Conservation (phyloP, 2,113 vertebrate genomes). For the Catharus minimus region DNA sequence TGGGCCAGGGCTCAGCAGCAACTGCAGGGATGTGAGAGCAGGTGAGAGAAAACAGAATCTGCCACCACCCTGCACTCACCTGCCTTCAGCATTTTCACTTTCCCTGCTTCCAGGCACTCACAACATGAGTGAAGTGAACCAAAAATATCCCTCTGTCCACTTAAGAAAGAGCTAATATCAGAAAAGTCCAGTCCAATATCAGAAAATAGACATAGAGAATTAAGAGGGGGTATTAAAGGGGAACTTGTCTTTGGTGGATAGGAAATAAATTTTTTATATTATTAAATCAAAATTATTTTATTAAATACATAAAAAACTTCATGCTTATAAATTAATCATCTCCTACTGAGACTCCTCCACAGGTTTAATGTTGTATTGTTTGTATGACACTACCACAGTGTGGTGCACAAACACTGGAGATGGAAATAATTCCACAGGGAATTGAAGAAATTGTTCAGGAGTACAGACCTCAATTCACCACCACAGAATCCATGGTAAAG, state of each 20-base stretch:
- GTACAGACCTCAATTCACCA: not conserved
- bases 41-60: not conserved
- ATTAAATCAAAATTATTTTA: too few species aligned
- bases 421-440: not conserved
- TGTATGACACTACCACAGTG: not conserved
- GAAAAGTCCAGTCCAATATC: not conserved
- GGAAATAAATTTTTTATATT: not conserved
- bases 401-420: slow-evolving; percentile 6
- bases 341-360: not conserved
- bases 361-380: not conserved
- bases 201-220: not conserved
- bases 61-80: not conserved
- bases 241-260: not conserved
- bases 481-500: not conserved
- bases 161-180: not conserved
- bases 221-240: not conserved
- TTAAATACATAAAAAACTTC: not conserved
- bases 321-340: not conserved
- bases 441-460: not conserved
- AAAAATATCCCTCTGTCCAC: not conserved
- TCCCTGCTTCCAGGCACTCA: not conserved
- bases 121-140: not conserved
- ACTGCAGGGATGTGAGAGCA: not conserved
- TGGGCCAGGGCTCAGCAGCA: slow-evolving; percentile 17
- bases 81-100: not conserved